Evolutionary conservation across 2,113 vertebrate genomes (phyloP).

Genomic region (Seriola dumerili): DNA sequence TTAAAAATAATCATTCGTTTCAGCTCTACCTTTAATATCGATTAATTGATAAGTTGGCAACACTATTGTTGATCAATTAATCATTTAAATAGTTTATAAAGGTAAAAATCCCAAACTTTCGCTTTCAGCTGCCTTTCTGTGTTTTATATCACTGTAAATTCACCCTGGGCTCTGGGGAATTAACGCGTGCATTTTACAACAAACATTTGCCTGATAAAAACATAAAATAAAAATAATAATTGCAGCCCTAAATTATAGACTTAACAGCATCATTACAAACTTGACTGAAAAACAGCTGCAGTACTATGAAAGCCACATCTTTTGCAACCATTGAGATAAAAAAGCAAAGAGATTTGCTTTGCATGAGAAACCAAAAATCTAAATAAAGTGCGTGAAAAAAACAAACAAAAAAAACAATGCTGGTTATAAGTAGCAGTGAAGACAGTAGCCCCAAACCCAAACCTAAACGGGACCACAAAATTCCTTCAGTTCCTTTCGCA

Average conservation of each 20-base stretch:
- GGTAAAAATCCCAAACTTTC: too few species aligned
- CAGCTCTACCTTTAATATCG: too few species aligned
- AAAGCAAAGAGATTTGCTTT: slow-evolving; percentile 9
- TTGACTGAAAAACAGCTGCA: neutral
- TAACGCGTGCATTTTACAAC: neutral
- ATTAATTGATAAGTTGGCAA: neutral
- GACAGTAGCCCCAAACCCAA: slow-evolving; percentile 15
- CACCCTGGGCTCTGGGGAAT: neutral
- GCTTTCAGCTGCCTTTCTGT: neutral
- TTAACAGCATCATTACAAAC: neutral
- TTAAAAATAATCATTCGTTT: neutral
- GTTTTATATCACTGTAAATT: neutral
- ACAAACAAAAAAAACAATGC: neutral
- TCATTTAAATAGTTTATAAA: neutral
- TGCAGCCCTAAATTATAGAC: neutral
- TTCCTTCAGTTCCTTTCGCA: slow-evolving; percentile 25
- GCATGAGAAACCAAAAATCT: slow-evolving; percentile 12
- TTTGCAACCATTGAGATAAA: neutral
- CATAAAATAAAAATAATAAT: neutral
- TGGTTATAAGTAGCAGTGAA: slow-evolving; percentile 15
- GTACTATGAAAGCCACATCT: slow-evolving; percentile 1
- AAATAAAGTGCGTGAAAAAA: slow-evolving; percentile 1
- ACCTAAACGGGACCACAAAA: slow-evolving; percentile 1
- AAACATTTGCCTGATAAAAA: neutral
- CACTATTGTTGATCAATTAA: neutral